A percentile compares a stretch with the other conserved stretches of the same genome.
These are phyloP conservation scores for Stichodactyla helianthus DNA, from an alignment of 64 coral and sea anemone species.

Conservation along the genomic window DNA sequence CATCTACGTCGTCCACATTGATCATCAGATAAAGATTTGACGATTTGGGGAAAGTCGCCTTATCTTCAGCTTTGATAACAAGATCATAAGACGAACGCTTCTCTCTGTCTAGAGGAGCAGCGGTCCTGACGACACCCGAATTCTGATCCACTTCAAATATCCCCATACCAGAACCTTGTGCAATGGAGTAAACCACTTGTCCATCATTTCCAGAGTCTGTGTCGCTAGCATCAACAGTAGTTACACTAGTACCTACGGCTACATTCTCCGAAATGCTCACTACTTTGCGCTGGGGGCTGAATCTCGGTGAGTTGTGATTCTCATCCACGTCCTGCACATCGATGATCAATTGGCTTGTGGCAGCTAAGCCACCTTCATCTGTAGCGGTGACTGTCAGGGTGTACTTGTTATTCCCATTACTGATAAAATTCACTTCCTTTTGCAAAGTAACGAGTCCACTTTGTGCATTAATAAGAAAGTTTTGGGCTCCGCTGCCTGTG, in stretches of 20 bases:
- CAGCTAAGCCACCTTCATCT: slow-evolving; percentile 15
- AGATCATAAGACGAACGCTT: slow-evolving; percentile 55
- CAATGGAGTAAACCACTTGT: slow-evolving; percentile 59
- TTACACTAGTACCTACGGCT: slow-evolving; percentile 16
- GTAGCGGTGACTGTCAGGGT: slow-evolving; percentile 45
- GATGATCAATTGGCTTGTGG: slow-evolving; percentile 46
- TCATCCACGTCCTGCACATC: slow-evolving; percentile 81
- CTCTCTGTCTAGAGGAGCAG: slow-evolving; percentile 59
- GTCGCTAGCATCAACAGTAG: slow-evolving; percentile 36
- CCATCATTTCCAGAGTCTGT: slow-evolving; percentile 46
- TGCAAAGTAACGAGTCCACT: slow-evolving; percentile 70
- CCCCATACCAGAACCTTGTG: slow-evolving; percentile 71
- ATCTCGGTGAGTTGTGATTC: slow-evolving; percentile 56
- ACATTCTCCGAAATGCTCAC: slow-evolving; percentile 35
- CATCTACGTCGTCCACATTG: slow-evolving; percentile 49
- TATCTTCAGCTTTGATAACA: slow-evolving; percentile 71
- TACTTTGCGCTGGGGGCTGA: slow-evolving; percentile 37
- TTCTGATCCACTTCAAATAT: slow-evolving; percentile 64
- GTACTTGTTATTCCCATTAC: not conserved
- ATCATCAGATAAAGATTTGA: slow-evolving; percentile 72
- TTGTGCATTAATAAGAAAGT: slow-evolving; percentile 25
- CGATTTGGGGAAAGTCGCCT: slow-evolving; percentile 71
- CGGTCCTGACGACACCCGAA: slow-evolving; percentile 36
- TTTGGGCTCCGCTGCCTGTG: slow-evolving; percentile 20
- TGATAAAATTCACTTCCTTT: slow-evolving; percentile 25